Evolutionary conservation across 1,140 invertebrate genomes (phyloP), one percentile per base, ranked within the genome.

Genomic region (Ylistrum balloti): DNA sequence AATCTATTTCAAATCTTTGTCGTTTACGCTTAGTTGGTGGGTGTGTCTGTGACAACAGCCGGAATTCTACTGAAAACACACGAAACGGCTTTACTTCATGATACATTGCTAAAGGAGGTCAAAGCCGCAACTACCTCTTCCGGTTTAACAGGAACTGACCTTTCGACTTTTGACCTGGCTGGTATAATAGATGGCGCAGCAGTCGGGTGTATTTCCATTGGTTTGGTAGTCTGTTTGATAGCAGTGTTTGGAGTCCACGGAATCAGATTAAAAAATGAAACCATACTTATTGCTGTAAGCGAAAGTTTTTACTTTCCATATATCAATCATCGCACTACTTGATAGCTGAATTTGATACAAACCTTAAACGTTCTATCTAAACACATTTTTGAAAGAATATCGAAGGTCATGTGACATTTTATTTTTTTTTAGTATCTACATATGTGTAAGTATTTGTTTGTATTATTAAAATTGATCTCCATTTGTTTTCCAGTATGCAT

Each of bases 61-160:
- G 56, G 56, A 3, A 28, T 74, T 28, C 56, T 74, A 7, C 56
- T 74, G 22, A 74, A 74, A 28, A 28, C n/a, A 28, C 56, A 74
- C 5, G 22, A 74, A 28, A 74, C 56, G 28, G 56, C 56, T 74
- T 28, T 74, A 74, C 56, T 74, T n/a, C n/a, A n/a, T 11, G 56
- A 74, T 17, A n/a, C 56, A 74, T n/a, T 74, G 22, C 22, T 74
- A 5, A 74, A 74, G 1, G 56, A 28, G n/a, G n/a, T 74, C 56
- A 74, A 74, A n/a, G n/a, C 56, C 5, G 56, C 56, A 74, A 17
- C 56, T 74, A 74, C 56, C 56, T 74, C 56, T 74, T 74, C 56
- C 56, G 56, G 56, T 74, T 74, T 74, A 74, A 74, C 56, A 74
- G 56, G 56, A 74, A 74, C 56, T 74, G 56, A 74, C 56, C 56